Percentiles rank a stretch among this genome's conserved stretches.
These are phyloP conservation scores for Drosophila anomelani DNA, from an alignment of 2,888 invertebrate genomes.

Conservation along the genomic window DNA sequence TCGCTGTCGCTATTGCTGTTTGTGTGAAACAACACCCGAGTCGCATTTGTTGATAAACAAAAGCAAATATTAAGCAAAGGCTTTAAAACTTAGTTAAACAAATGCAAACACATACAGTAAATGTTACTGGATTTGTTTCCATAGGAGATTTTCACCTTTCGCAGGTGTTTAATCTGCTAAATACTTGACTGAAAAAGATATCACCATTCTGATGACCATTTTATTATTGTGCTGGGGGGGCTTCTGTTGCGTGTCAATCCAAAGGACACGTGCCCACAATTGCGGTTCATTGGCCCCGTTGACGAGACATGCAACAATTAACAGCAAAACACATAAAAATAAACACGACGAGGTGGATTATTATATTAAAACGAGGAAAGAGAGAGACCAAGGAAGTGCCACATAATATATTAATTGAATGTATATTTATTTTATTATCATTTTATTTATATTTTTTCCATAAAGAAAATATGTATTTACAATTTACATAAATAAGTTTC, in stretches of 20 bases:
- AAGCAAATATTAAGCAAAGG: constrained; percentile 31
- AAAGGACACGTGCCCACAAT: constrained; percentile 45
- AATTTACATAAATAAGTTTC: not conserved
- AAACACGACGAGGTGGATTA: not conserved
- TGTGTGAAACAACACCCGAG: constrained; percentile 9
- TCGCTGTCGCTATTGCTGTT: constrained; percentile 18
- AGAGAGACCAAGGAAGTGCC: not conserved
- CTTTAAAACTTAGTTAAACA: constrained; percentile 23
- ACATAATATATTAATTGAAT: constrained; percentile 8
- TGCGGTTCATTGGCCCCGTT: constrained; percentile 36
- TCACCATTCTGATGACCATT: not conserved
- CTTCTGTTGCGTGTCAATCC: constrained; percentile 30
- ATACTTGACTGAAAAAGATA: not conserved
- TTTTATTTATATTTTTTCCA: too few relatives aligned
- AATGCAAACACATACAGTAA: constrained; percentile 4
- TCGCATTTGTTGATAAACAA: constrained; percentile 41
- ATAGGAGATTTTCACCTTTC: constrained; percentile 1
- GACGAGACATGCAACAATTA: constrained; percentile 40
- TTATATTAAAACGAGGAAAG: constrained; percentile 6
- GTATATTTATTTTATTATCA: not conserved
- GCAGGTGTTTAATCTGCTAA: constrained; percentile 2
- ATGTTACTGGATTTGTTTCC: constrained; percentile 3
- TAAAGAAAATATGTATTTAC: not conserved
- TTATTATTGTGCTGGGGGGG: not conserved
- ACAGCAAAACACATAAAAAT: constrained; percentile 20